Conservation (phyloP, 2,888 invertebrate genomes). For the Rhabditophanes sp. region DNA sequence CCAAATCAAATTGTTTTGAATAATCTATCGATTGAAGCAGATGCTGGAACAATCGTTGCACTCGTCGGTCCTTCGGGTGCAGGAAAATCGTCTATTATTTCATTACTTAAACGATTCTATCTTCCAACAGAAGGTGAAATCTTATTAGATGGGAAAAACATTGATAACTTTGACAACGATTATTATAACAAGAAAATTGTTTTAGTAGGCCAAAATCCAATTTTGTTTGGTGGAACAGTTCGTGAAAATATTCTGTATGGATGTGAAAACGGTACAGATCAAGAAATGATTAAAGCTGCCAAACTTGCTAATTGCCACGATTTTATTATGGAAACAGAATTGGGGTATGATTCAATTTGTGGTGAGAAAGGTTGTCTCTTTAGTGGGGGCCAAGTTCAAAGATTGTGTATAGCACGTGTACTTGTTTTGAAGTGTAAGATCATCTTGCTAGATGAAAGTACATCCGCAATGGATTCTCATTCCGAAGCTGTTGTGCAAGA, state of each 20-base stretch:
- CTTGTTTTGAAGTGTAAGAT: slow-evolving; percentile 24
- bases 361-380: slow-evolving; percentile 48
- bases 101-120: slow-evolving; percentile 47
- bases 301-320: slow-evolving; percentile 46
- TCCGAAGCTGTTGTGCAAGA: slow-evolving; percentile 27
- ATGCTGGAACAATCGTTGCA: slow-evolving; percentile 47
- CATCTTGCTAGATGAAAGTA: slow-evolving; percentile 31
- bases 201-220: slow-evolving; percentile 33
- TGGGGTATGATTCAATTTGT: slow-evolving; percentile 45
- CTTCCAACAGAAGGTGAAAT: slow-evolving; percentile 44
- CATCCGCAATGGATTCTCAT: slow-evolving; percentile 27
- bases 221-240: slow-evolving; percentile 34
- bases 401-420: slow-evolving; percentile 33
- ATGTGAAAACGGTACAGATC: too few relatives aligned
- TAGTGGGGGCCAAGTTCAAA: slow-evolving; percentile 38
- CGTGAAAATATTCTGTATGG: slow-evolving; percentile 41
- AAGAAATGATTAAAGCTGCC: slow-evolving; percentile 39
- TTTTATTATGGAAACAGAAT: slow-evolving; percentile 44
- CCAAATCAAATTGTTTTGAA: slow-evolving; percentile 60
- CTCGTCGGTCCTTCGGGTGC: slow-evolving; percentile 47
- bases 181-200: slow-evolving; percentile 45
- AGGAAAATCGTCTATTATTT: slow-evolving; percentile 47
- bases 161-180: slow-evolving; percentile 44
- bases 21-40: slow-evolving; percentile 43
- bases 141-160: slow-evolving; percentile 44